phyloP scores from a whole-genome alignment of 2,888 invertebrate species.

The Onchidella celtica region DNA sequence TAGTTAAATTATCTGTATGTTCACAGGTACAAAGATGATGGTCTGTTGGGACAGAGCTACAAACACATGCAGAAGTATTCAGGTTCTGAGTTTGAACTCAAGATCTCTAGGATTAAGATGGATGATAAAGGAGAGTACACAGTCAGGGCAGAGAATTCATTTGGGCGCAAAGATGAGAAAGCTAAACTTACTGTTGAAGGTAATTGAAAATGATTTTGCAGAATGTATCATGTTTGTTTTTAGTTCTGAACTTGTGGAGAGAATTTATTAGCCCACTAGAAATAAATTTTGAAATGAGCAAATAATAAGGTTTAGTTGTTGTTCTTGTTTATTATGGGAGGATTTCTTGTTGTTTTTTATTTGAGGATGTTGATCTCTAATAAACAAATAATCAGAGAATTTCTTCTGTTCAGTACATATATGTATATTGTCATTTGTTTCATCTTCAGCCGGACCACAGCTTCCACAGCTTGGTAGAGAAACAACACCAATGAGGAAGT shows the following conservation, averaged over 20 bases:
- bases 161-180: constrained; percentile 76
- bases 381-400: no score
- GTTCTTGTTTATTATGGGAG: no score
- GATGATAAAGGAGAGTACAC: constrained; percentile 98
- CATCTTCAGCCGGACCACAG: constrained; percentile 50
- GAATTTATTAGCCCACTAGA: no score
- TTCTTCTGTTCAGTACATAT: no score
- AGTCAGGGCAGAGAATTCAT: constrained; percentile 84
- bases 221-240: background rate
- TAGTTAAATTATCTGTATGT: no score
- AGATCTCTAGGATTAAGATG: constrained; percentile 96
- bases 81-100: constrained; percentile 97
- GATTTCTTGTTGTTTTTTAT: no score
- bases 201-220: constrained; percentile 54
- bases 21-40: constrained; percentile 75
- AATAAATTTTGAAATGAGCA: no score
- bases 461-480: constrained; percentile 52
- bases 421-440: background rate
- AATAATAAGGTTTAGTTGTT: no score
- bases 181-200: constrained; percentile 78
- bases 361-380: no score
- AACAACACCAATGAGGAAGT: constrained; percentile 57
- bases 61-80: constrained; percentile 99
- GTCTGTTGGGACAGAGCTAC: constrained; percentile 92
- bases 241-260: no score